A percentile compares a stretch with the other conserved stretches of the same genome.
These are phyloP conservation scores for Sinosuthora webbiana DNA, from an alignment of 2,113 vertebrate species.

Conservation along the genomic window DNA sequence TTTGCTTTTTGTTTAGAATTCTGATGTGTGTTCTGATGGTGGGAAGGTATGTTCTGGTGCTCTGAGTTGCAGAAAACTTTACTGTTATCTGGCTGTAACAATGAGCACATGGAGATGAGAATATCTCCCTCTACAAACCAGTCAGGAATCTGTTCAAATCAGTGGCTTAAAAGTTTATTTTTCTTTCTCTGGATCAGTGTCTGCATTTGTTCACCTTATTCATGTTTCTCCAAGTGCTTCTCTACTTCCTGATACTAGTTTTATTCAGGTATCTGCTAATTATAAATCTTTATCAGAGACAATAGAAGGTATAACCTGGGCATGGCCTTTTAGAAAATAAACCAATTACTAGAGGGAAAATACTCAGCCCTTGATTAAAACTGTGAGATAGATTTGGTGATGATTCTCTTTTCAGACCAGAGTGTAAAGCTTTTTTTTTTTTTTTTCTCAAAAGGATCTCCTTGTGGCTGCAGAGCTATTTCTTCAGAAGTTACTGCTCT, in stretches of 20 bases:
- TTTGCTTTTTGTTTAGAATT: background rate
- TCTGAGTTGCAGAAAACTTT: background rate
- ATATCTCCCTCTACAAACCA: background rate
- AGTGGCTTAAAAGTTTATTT: background rate
- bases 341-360: background rate
- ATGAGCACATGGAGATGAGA: background rate
- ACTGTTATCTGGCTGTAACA: background rate
- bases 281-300: background rate
- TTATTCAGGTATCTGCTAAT: background rate
- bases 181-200: background rate
- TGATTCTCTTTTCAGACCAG: background rate
- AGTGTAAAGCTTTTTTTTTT: background rate
- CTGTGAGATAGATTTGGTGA: background rate
- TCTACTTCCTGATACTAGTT: background rate
- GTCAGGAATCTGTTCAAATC: background rate
- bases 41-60: background rate
- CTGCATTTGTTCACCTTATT: background rate
- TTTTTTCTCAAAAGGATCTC: background rate
- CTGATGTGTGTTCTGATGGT: background rate
- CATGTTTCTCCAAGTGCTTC: background rate
- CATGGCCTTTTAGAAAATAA: background rate
- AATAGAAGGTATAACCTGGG: background rate
- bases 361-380: background rate
- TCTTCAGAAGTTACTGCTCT: background rate
- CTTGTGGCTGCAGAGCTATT: background rate